Evolutionary conservation across 1,140 invertebrate genomes (phyloP).

Genomic region (Paramacrobiotus metropolitanus): DNA sequence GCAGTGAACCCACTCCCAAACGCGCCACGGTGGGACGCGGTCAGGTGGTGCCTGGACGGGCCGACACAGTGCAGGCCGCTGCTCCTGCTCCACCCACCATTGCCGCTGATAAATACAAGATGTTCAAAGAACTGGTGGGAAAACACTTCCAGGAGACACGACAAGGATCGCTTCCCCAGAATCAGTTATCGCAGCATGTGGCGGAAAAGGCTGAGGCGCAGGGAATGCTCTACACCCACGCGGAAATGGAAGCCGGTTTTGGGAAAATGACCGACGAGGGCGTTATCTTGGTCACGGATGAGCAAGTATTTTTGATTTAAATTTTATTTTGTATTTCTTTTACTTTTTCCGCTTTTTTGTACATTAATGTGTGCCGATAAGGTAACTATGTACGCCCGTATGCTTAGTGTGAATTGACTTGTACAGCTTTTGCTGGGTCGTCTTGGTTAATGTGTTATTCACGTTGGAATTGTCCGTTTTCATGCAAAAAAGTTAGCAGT

Average conservation of each 20-base stretch:
- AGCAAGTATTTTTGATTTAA: conserved; percentile 39
- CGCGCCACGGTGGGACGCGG: background rate
- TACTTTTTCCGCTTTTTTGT: background rate
- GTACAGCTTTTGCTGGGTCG: background rate
- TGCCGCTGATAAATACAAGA: conserved; percentile 13
- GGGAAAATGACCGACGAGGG: conserved; percentile 62
- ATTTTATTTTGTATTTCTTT: too few species aligned
- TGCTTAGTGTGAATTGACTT: background rate
- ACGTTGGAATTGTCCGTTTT: background rate
- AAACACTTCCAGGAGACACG: conserved; percentile 24
- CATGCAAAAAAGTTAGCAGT: background rate
- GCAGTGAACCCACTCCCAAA: background rate
- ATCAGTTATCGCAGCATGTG: conserved; percentile 17
- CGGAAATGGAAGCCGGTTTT: conserved; percentile 51
- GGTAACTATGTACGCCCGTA: background rate
- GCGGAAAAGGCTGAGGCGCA: conserved; percentile 15
- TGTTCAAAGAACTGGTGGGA: conserved; percentile 22
- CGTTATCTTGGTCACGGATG: conserved; percentile 69
- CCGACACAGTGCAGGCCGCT: background rate
- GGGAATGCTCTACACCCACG: conserved; percentile 33
- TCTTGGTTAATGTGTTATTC: background rate
- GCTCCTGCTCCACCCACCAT: background rate
- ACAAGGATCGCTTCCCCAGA: conserved; percentile 22
- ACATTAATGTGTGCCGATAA: background rate
- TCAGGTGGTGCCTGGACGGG: background rate